Percentiles rank a stretch among this genome's conserved stretches.
Evolutionary conservation across 2,113 vertebrate genomes (phyloP).

Genomic region (Mandrillus leucophaeus): DNA sequence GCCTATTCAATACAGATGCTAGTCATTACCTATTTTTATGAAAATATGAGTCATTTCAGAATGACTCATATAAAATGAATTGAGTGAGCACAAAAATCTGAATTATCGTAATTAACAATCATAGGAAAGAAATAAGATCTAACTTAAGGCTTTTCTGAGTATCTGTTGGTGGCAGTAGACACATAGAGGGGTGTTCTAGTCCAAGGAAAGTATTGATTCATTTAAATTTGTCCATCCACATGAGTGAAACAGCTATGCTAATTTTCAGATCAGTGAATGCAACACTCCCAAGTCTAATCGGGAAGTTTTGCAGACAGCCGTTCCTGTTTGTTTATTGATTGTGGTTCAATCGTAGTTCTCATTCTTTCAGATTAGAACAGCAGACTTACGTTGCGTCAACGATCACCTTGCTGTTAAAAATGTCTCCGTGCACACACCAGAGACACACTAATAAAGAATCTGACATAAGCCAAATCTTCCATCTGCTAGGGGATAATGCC

Average conservation of each 20-base stretch:
- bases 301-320: not conserved
- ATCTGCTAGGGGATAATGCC: not conserved
- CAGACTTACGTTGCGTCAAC: not conserved
- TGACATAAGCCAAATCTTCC: not conserved
- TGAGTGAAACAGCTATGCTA: rapidly evolving
- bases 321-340: not conserved
- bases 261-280: not conserved
- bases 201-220: not conserved
- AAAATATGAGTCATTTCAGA: not conserved
- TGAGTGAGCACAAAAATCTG: not conserved
- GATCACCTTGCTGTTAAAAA: conserved; percentile 31
- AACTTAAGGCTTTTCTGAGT: not conserved
- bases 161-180: not conserved
- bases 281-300: not conserved
- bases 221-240: not conserved
- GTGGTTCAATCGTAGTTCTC: not conserved
- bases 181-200: not conserved
- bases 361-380: not conserved
- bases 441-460: not conserved
- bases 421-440: not conserved
- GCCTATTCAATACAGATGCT: not conserved
- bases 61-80: not conserved
- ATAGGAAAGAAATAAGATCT: not conserved
- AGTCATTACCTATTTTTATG: not conserved
- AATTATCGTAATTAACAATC: not conserved